A percentile compares a stretch with the other conserved stretches of the same genome.
Conservation (phyloP, 2,797 vertebrate genomes). For the Chlorospingus flavigularis region DNA sequence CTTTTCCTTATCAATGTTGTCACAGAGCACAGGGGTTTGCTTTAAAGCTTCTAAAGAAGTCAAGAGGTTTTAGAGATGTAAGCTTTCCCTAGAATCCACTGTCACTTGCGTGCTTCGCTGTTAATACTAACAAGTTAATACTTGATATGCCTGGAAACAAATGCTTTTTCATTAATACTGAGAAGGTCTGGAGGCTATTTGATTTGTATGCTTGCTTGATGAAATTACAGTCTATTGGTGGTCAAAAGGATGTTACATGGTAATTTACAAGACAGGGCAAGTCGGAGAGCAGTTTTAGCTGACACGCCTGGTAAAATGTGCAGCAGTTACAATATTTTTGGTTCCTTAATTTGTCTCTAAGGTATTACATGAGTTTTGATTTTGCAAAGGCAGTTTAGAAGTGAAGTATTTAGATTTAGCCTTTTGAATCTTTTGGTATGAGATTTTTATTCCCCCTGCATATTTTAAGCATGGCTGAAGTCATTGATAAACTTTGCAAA, state of each 20-base stretch:
- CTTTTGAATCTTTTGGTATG: not conserved
- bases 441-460: fast-evolving
- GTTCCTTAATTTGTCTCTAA: constrained; percentile 6
- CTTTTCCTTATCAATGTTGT: constrained; percentile 6
- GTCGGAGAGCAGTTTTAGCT: not conserved
- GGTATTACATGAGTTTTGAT: not conserved
- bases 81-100: not conserved
- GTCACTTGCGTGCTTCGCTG: not conserved
- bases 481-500: not conserved
- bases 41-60: constrained; percentile 24
- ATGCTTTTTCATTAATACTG: constrained; percentile 7
- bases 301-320: not conserved
- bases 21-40: constrained; percentile 1
- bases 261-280: not conserved
- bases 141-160: constrained; percentile 36
- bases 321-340: not conserved
- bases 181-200: not conserved
- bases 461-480: not conserved
- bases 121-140: constrained; percentile 37
- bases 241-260: constrained; percentile 2
- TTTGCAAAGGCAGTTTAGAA: not conserved
- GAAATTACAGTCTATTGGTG: not conserved
- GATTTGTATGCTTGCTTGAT: not conserved
- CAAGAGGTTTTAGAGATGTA: not conserved
- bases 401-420: not conserved